Evolutionary conservation across 2,888 invertebrate species (phyloP).

Genomic region (Crocallis elinguaria): DNA sequence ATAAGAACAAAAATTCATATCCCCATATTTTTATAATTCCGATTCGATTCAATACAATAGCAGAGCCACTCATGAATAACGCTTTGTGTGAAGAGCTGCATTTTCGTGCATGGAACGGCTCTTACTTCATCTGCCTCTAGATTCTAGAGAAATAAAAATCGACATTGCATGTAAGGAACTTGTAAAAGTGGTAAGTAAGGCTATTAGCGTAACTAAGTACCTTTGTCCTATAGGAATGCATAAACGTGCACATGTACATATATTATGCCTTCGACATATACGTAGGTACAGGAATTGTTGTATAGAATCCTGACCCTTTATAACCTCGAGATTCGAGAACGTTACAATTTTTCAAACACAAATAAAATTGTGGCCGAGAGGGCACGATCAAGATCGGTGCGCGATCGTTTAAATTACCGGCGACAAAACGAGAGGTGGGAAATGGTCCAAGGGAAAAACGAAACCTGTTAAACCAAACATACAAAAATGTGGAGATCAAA

Average conservation of each 20-base stretch:
- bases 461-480: constrained; percentile 53
- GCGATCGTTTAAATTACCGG: constrained; percentile 75
- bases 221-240: constrained; percentile 41
- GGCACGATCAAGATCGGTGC: constrained; percentile 61
- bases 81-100: constrained; percentile 32
- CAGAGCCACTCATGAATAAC: constrained; percentile 32
- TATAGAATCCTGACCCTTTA: constrained; percentile 46
- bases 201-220: too few relatives aligned
- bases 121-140: constrained; percentile 10
- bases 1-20: constrained; percentile 47
- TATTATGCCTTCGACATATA: constrained; percentile 40
- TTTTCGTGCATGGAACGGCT: constrained; percentile 18
- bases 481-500: constrained; percentile 77
- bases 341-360: constrained; percentile 56
- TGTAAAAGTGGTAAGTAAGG: too few relatives aligned
- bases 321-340: constrained; percentile 51
- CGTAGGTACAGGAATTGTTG: constrained; percentile 34
- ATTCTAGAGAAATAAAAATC: constrained; percentile 15
- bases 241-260: constrained; percentile 45
- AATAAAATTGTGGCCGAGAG: constrained; percentile 50
- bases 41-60: constrained; percentile 56
- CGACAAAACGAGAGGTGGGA: constrained; percentile 68
- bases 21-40: constrained; percentile 44
- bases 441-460: constrained; percentile 70
- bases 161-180: constrained; percentile 17